Conservation (phyloP, 2,888 invertebrate species). For the Charanyca ferruginea region DNA sequence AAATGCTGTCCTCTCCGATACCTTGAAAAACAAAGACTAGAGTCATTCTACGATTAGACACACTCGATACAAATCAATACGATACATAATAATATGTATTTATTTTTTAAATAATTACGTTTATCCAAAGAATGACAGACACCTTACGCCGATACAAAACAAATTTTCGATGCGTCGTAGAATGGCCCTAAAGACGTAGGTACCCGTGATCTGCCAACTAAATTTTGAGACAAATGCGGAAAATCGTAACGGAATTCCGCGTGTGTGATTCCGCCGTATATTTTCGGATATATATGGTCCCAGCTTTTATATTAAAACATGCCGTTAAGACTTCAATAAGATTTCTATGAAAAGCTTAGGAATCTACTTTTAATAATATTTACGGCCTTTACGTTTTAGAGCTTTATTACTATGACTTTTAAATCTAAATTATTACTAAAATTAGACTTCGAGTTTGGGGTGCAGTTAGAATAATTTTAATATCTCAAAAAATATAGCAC, state of each 20-base stretch:
- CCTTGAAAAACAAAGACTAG: slow-evolving; percentile 53
- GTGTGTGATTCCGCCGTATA: too few relatives aligned
- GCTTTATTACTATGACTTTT: slow-evolving; percentile 23
- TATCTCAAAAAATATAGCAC: background rate
- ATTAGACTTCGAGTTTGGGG: background rate
- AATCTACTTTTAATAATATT: slow-evolving; percentile 22
- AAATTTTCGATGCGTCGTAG: slow-evolving; percentile 35
- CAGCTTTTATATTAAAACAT: background rate
- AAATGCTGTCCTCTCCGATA: slow-evolving; percentile 57
- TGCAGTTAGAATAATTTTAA: background rate
- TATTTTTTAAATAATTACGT: background rate
- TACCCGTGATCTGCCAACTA: background rate
- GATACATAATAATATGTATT: background rate
- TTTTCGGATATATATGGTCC: background rate
- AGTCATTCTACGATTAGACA: slow-evolving; percentile 55
- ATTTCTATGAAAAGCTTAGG: background rate
- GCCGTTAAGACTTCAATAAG: background rate
- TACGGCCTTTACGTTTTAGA: background rate
- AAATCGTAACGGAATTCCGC: background rate
- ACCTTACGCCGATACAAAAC: background rate
- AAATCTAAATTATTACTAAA: slow-evolving; percentile 8
- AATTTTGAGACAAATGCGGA: background rate
- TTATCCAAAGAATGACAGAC: background rate
- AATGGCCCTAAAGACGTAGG: slow-evolving; percentile 28
- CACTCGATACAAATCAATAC: slow-evolving; percentile 24